These are phyloP conservation scores for Isichthys henryi DNA, from an alignment of 2,113 vertebrate genomes.

Conservation along the genomic window DNA sequence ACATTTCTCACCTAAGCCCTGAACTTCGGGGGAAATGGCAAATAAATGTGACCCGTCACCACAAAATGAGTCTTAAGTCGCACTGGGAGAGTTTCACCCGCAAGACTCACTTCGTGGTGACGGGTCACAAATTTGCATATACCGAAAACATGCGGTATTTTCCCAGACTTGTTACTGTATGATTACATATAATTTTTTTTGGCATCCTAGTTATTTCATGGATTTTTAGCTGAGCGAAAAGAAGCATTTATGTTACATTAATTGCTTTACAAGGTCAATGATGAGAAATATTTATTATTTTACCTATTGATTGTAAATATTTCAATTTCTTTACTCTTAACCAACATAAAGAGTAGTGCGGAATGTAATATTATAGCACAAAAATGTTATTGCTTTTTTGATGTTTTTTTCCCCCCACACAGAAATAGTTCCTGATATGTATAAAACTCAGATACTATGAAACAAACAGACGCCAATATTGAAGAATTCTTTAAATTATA, in stretches of 20 bases:
- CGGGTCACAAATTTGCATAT: background rate
- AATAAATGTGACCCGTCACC: background rate
- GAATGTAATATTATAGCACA: background rate
- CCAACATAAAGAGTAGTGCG: background rate
- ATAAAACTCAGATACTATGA: background rate
- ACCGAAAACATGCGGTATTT: background rate
- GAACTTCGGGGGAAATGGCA: background rate
- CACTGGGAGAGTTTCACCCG: no score
- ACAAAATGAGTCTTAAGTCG: no score
- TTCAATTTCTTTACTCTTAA: background rate
- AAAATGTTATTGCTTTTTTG: background rate
- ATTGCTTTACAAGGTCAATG: background rate
- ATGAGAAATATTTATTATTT: background rate
- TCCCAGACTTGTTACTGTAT: background rate
- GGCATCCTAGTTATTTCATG: background rate
- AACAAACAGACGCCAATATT: background rate
- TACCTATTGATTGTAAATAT: background rate
- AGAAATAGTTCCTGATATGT: background rate
- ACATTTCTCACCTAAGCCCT: background rate
- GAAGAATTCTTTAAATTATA: background rate
- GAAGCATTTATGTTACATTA: background rate
- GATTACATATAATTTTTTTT: background rate
- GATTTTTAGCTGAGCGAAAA: background rate
- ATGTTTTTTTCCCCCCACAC: background rate
- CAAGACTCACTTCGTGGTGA: no score